Conservation (phyloP, 2,888 invertebrate species). For the Caenorhabditis sp. region DNA sequence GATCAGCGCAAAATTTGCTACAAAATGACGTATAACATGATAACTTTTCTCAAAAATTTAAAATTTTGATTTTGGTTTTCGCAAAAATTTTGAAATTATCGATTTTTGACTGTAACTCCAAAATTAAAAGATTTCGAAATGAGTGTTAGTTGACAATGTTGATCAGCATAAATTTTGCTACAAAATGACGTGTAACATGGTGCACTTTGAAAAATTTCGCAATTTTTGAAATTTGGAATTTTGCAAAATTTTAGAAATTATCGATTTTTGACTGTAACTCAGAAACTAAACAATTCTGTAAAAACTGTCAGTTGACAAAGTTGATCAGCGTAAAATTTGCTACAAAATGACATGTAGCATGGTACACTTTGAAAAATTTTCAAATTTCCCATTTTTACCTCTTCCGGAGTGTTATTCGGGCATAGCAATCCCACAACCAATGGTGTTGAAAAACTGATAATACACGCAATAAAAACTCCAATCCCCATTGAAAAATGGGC, state of each 20-base stretch:
- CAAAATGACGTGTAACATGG: neutral
- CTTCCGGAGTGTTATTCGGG: slow-evolving; percentile 50
- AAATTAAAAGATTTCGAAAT: neutral
- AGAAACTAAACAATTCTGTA: neutral
- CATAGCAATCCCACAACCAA: slow-evolving; percentile 34
- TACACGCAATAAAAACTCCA: slow-evolving; percentile 28
- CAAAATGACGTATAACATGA: neutral
- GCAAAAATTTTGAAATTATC: too few relatives aligned
- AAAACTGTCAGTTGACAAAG: neutral
- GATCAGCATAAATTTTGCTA: neutral
- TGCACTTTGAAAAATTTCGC: neutral
- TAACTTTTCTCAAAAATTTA: neutral
- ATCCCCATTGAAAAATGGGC: slow-evolving; percentile 53
- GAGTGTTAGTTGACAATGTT: neutral
- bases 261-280: neutral
- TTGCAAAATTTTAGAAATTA: neutral
- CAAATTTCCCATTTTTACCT: slow-evolving; percentile 23
- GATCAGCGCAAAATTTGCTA: slow-evolving; percentile 10
- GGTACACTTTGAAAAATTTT: neutral
- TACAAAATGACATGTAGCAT: neutral
- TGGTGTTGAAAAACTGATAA: slow-evolving; percentile 32
- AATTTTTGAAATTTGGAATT: neutral
- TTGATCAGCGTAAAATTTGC: slow-evolving; percentile 4
- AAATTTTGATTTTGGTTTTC: neutral
- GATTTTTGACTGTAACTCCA: neutral